A percentile compares a stretch with the other conserved stretches of the same genome.
phyloP scores from a whole-genome alignment of 1,140 invertebrate genomes.

The Anagrus nilaparvatae region DNA sequence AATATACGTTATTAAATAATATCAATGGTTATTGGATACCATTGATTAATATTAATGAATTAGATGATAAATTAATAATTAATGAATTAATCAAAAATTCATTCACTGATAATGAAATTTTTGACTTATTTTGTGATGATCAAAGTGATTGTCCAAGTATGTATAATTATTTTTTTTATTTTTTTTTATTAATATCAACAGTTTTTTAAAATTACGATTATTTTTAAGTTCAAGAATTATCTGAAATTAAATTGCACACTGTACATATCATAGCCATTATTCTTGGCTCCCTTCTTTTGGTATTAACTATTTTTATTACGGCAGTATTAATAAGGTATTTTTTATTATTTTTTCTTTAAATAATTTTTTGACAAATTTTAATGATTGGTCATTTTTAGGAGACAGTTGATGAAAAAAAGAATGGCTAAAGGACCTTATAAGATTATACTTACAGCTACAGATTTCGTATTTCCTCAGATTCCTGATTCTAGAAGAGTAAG shows the following conservation, averaged over 20 bases:
- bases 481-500: slow-evolving; percentile 54
- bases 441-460: slow-evolving; percentile 59
- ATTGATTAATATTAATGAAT: slow-evolving; percentile 30
- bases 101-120: slow-evolving; percentile 25
- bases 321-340: slow-evolving; percentile 29
- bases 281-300: slow-evolving; percentile 32
- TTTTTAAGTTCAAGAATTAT: slow-evolving; percentile 19
- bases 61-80: slow-evolving; percentile 22
- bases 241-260: slow-evolving; percentile 28
- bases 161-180: slow-evolving; percentile 8
- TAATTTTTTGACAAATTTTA: not conserved
- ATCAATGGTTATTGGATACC: slow-evolving; percentile 36
- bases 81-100: slow-evolving; percentile 26
- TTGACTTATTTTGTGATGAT: slow-evolving; percentile 29
- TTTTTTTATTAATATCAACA: not conserved
- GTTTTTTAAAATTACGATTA: slow-evolving; percentile 10
- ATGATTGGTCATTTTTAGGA: too few relatives aligned
- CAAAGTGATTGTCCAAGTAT: slow-evolving; percentile 26
- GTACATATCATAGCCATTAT: slow-evolving; percentile 35
- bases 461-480: slow-evolving; percentile 63
- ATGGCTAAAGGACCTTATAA: slow-evolving; percentile 66
- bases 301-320: slow-evolving; percentile 25
- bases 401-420: slow-evolving; percentile 53
- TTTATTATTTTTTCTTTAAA: slow-evolving; percentile 1
- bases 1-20: slow-evolving; percentile 32